Base-by-base conservation (phyloP, 2,113 vertebrate species). In the Rynchops niger region DNA sequence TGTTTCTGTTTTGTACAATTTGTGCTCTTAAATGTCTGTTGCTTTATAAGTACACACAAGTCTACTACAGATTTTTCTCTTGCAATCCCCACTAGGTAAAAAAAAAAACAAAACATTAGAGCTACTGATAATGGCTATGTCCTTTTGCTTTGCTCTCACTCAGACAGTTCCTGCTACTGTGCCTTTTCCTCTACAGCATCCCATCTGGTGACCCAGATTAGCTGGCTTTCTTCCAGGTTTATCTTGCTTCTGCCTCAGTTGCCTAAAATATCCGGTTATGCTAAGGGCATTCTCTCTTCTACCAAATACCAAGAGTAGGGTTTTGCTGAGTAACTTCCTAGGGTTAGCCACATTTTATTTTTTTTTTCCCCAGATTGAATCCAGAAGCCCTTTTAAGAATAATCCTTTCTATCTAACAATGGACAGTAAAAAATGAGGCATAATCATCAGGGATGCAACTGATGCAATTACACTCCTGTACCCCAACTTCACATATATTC, bases 191-290 rank as follows among this genome's bases (percentile, higher is more conserved):
- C 32, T 43, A 21, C 67, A 80, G 23, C 38, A 32, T 70, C 74
- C 49, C 76, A 83, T 47, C 90, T 93, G 95, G 45, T 81, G 79
- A 58, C 72, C 82, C 79, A 86, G 71, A 92, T 93, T 36, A 77
- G 26, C 45, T 92, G 85, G 38, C 29, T 88, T 59, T 69, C 34
- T 72, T 56, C 67, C 86, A 63, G 53, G 13, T 1, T 93, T 50
- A 27, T 50, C 52, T 86, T 12, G 2, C 30, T 86, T 38, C 59
- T 83, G 11, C 55, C 45, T 83, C 66, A 4, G 11, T 61, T 62
- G 21, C 49, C n/a, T 52, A 30, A 82, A 94, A 81, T 36, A 65
- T 11, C 22, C 2, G 0, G 15, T n/a, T 36, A 9, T 29, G 26
- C 11, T 56, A 8, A 53, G 19, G 53, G 36, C 36, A 34, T 32